Evolutionary conservation across 2,113 vertebrate species (phyloP).

Genomic region (Cynoglossus semilaevis): DNA sequence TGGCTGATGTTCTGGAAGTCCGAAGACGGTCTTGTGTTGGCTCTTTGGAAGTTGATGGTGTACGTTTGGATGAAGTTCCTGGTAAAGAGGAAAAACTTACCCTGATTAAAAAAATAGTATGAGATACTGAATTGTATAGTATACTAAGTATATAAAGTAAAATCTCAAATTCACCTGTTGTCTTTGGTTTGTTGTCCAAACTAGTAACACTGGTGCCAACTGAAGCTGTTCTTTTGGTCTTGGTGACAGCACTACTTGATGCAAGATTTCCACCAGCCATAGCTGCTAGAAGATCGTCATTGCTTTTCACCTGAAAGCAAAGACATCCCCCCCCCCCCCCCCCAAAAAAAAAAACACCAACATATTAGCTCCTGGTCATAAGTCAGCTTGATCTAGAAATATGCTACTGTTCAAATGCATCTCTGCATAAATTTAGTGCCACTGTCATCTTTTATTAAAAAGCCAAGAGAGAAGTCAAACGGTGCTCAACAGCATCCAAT

Average conservation of each 20-base stretch:
- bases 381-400: too few species aligned
- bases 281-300: conserved; percentile 89
- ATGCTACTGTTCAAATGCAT: neutral
- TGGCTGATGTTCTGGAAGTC: conserved; percentile 81
- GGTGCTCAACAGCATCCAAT: too few species aligned
- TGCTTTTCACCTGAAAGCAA: conserved; percentile 86
- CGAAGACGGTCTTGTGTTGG: conserved; percentile 83
- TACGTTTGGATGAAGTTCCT: conserved; percentile 79
- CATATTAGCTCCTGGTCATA: too few species aligned
- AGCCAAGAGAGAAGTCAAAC: too few species aligned
- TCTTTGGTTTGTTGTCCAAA: conserved; percentile 82
- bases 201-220: conserved; percentile 67
- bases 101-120: too few species aligned
- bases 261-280: conserved; percentile 84
- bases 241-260: conserved; percentile 76
- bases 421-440: neutral
- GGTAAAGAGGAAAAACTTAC: neutral
- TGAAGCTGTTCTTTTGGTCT: conserved; percentile 85
- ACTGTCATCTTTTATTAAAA: too few species aligned
- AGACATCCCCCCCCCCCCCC: too few species aligned
- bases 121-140: too few species aligned
- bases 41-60: conserved; percentile 84
- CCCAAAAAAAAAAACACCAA: neutral
- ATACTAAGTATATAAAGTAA: too few species aligned
- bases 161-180: conserved; percentile 69